phyloP scores from a whole-genome alignment of 2,113 vertebrate species.

The Arvicanthis niloticus region DNA sequence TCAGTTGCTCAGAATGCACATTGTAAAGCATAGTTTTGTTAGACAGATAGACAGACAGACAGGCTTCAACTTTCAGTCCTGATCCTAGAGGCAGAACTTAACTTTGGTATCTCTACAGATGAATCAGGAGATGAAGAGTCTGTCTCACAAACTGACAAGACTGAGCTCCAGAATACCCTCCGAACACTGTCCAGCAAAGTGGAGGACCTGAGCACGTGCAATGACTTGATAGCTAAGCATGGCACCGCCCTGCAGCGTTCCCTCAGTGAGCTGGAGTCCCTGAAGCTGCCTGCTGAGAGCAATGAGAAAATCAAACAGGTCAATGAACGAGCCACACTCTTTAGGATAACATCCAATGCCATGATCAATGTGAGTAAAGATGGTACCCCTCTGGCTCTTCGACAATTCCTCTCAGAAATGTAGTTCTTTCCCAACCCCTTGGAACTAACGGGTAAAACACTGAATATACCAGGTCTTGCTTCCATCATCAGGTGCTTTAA shows the following conservation, averaged over 20 bases:
- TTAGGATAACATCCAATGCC: constrained; percentile 98
- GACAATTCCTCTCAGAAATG: background rate
- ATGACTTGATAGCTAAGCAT: constrained; percentile 98
- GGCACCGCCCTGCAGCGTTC: constrained; percentile 97
- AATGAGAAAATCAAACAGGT: constrained; percentile 97
- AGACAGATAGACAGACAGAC: background rate
- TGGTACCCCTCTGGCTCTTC: background rate
- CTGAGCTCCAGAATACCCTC: constrained; percentile 95
- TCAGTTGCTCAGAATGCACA: background rate
- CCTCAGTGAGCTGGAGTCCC: constrained; percentile 95
- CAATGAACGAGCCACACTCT: constrained; percentile 96
- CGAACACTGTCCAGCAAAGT: constrained; percentile 95
- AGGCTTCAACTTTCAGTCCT: background rate
- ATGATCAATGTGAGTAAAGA: constrained; percentile 96
- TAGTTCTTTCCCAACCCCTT: background rate
- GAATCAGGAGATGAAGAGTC: constrained; percentile 95
- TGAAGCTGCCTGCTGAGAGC: constrained; percentile 91
- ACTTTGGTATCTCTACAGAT: constrained; percentile 84
- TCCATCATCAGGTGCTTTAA: background rate
- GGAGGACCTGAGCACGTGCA: constrained; percentile 97
- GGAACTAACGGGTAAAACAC: background rate
- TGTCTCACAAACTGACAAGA: constrained; percentile 90
- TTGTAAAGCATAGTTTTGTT: background rate
- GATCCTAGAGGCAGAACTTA: background rate
- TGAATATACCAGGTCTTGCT: background rate